Conservation (phyloP, 2,888 invertebrate species). For the Drosophila tripunctata region DNA sequence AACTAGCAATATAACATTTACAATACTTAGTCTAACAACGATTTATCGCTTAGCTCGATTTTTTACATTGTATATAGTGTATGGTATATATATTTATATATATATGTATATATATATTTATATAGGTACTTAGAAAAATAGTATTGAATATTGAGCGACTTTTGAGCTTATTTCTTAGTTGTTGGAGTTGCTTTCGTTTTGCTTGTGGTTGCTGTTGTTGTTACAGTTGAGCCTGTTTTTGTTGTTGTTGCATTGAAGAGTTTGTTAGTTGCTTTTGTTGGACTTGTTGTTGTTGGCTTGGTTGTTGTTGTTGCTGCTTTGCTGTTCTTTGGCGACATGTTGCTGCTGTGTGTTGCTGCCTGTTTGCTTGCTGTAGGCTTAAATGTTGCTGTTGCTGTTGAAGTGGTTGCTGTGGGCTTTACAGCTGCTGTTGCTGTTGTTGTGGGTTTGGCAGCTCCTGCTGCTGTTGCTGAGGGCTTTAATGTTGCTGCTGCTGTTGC, state of each 20-base stretch:
- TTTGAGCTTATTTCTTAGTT: constrained; percentile 54
- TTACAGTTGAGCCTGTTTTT: constrained; percentile 15
- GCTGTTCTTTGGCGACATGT: constrained; percentile 30
- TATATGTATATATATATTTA: too few species aligned
- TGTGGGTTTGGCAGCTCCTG: constrained; percentile 8
- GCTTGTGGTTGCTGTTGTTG: constrained; percentile 29
- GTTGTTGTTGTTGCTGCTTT: constrained; percentile 32
- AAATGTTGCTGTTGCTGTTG: constrained; percentile 10
- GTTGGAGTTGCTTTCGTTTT: constrained; percentile 56
- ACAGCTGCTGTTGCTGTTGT: not conserved
- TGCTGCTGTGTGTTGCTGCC: constrained; percentile 28
- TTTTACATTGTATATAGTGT: constrained; percentile 26
- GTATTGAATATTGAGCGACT: constrained; percentile 37
- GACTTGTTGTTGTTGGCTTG: constrained; percentile 46
- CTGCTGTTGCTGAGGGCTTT: constrained; percentile 7
- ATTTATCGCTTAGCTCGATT: constrained; percentile 42
- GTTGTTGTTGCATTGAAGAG: constrained; percentile 23
- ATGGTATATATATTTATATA: too few species aligned
- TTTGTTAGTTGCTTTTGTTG: constrained; percentile 45
- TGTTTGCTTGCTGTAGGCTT: constrained; percentile 28
- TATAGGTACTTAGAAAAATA: constrained; percentile 69
- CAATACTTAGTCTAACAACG: constrained; percentile 20
- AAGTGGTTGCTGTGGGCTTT: constrained; percentile 5
- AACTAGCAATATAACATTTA: constrained; percentile 24
- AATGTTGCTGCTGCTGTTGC: not conserved